Base-by-base conservation (phyloP, 2,113 vertebrate genomes). In the Maccullochella peelii region DNA sequence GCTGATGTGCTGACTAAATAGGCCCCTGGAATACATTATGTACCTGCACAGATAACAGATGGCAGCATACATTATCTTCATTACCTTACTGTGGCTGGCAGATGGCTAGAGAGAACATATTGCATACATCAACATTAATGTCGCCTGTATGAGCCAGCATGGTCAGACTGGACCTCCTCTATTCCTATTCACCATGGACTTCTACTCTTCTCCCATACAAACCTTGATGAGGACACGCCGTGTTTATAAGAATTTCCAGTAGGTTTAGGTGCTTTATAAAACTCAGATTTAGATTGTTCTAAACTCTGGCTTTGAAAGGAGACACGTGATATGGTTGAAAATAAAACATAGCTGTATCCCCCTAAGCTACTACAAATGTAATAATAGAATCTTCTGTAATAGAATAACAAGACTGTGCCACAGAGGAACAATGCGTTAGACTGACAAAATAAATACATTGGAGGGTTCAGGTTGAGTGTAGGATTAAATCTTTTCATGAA, bases 1-100 rank as follows among this genome's bases (percentile, higher is more conserved):
- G 49, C 69, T 77, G 67, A 79, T 88, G 58, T 79, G 66, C 73
- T 88, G 77, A 88, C 81, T 83, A 87, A 92, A 89, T 89, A 47
- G 73, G 42, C 36, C 54, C 42, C 79, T 70, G 30, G 85, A 80
- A 88, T 89, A 74, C 69, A 82, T 73, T 86, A 83, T 58, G 79
- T 78, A 82, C 76, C 82, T 87, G 83, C 27, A 67, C 82, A 73
- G 42, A 68, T 66, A 79, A 57, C 90, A 91, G 89, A 90, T 88
- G 88, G 88, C 62, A 21, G 88, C 82, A 80, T 88, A 80, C 77
- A 86, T 89, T 84, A 88, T 80, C 33, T 57, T 67, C 62, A 79
- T 84, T 87, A 86, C 66, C 49, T 62, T 38, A 67, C 59, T 88
- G 76, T 74, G 55, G 47, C 61, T 25, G 58, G 70, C 88, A 88